Evolutionary conservation across 2,797 vertebrate genomes (phyloP).

Genomic region (Chelmon rostratus): DNA sequence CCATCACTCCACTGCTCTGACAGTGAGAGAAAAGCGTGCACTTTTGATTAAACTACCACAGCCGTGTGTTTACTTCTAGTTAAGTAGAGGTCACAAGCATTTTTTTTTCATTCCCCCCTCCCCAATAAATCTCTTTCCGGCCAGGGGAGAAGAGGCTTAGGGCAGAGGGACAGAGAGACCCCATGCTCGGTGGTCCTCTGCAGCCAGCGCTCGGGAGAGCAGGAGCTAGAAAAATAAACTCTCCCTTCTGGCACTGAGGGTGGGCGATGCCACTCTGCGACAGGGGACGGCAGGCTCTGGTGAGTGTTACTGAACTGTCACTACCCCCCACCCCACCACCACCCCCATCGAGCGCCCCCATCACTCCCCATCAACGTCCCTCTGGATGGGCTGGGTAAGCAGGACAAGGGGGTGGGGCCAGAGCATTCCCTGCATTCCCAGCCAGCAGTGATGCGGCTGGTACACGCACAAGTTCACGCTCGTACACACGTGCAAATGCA

Average conservation of each 20-base stretch:
- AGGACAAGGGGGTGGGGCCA: constrained; percentile 68
- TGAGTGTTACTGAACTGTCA: constrained; percentile 96
- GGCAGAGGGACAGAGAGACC: constrained; percentile 66
- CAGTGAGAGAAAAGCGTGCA: constrained; percentile 63
- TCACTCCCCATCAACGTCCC: constrained; percentile 72
- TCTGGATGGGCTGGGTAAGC: constrained; percentile 66
- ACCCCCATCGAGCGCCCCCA: constrained; percentile 59
- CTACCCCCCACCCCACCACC: constrained; percentile 55
- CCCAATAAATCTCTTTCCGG: constrained; percentile 82
- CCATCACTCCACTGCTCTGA: constrained; percentile 65
- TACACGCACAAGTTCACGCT: constrained; percentile 53
- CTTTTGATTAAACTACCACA: constrained; percentile 82
- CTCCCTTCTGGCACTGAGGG: constrained; percentile 93
- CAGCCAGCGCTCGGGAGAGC: constrained; percentile 85
- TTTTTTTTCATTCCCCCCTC: constrained; percentile 64
- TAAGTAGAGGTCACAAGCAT: constrained; percentile 83
- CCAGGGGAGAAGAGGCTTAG: constrained; percentile 69
- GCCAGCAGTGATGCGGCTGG: constrained; percentile 71
- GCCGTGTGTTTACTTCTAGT: constrained; percentile 78
- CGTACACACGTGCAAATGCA: constrained; percentile 4
- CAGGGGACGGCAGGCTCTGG: constrained; percentile 91
- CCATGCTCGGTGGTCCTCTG: constrained; percentile 93
- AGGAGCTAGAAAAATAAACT: constrained; percentile 97
- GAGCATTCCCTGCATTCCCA: constrained; percentile 89
- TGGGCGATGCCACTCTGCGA: constrained; percentile 94